Conservation (phyloP, 2,888 invertebrate species). For the Eristalinus sepulchralis region DNA sequence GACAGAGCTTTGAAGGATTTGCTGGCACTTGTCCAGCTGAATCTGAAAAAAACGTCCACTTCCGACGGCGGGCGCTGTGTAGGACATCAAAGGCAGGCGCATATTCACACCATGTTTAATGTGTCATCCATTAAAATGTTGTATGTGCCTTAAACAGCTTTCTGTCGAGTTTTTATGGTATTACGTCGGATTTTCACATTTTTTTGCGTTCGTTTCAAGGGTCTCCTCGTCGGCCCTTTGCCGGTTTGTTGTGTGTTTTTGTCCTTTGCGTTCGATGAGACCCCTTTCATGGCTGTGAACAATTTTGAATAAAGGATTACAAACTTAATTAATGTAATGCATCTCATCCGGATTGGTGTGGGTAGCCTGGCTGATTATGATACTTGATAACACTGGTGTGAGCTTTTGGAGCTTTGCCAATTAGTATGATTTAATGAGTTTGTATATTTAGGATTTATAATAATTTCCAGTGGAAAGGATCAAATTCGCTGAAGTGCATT, state of each 20-base stretch:
- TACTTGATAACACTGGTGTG: too few species aligned
- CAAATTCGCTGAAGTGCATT: too few species aligned
- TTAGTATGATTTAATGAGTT: too few species aligned
- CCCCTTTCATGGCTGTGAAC: conserved; percentile 29
- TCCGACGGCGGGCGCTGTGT: conserved; percentile 44
- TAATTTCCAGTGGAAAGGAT: too few species aligned
- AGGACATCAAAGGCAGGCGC: conserved; percentile 65
- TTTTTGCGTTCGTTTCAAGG: conserved; percentile 14
- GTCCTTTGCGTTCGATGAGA: conserved; percentile 14
- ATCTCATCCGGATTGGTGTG: neutral
- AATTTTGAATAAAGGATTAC: neutral
- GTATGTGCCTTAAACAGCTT: conserved; percentile 66
- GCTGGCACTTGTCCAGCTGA: conserved; percentile 65
- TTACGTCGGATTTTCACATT: conserved; percentile 20
- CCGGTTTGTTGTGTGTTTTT: neutral
- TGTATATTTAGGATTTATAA: too few species aligned
- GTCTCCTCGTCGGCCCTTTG: neutral
- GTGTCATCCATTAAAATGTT: conserved; percentile 70
- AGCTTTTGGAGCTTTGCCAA: too few species aligned
- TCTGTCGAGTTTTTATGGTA: conserved; percentile 61
- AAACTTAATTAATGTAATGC: neutral
- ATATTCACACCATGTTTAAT: conserved; percentile 67
- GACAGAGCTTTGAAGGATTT: conserved; percentile 54
- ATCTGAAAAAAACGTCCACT: conserved; percentile 56
- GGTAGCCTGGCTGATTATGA: neutral